Evolutionary conservation across 2,113 vertebrate species (phyloP), one percentile per base, ranked within the genome.

Genomic region (Anas platyrhynchos): DNA sequence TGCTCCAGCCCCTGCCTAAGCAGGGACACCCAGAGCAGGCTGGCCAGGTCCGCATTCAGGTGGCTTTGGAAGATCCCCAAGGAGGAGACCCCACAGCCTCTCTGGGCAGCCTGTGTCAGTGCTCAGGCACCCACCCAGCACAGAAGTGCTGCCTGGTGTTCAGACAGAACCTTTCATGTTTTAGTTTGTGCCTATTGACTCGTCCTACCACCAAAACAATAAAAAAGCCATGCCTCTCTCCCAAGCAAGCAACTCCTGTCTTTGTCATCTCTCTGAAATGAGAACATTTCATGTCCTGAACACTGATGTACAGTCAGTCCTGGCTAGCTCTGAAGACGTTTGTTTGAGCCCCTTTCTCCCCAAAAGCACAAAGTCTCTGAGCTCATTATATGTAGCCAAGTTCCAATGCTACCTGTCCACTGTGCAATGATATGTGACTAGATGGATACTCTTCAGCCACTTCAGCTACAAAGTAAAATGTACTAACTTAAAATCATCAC

Each of bases 341-440:
- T 11, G 1, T 38, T 84, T 0, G 0, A 94, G 16, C 18, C 48
- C 14, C 66, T 36, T 5, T 71, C 34, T 32, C 85, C 56, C 41
- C 36, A 85, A 89, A 92, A 32, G 9, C 31, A 27, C 0, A 71
- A 74, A 55, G 27, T 6, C 27, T 83, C 67, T 80, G 54, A 68
- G 66, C 15, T 66, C 32, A 29, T 46, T 54, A 25, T 5, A 11
- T 0, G 0, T 18, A 15, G 34, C 21, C 38, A 41, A 58, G n/a
- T 29, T 91, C 74, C 25, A 54, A 54, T 63, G 55, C 14, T 62
- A 3, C 44, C 2, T 29, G 7, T 50, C 44, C 0, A 0, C 15
- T 15, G 27, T 75, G 43, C 25, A 56, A 20, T 36, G 34, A 16
- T 32, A 7, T 2, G 7, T 0, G 2, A 48, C 41, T 26, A 15